Base-by-base conservation (phyloP, 2,113 vertebrate genomes). In the Hyperoodon ampullatus region DNA sequence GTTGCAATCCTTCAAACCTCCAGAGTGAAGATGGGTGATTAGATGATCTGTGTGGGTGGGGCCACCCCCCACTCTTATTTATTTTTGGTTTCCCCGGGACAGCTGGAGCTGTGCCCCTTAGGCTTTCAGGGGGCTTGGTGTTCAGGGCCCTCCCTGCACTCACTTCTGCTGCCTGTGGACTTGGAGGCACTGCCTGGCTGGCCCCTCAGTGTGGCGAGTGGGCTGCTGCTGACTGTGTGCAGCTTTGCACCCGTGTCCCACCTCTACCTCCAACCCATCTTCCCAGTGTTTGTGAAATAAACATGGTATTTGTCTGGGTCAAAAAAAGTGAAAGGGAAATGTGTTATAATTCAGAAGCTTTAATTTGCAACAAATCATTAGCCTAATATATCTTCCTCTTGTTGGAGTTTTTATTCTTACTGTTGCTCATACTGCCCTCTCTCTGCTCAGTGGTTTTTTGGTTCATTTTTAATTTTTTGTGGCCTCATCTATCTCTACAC, bases 21-120 rank as follows among this genome's bases (percentile, higher is more conserved):
- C n/a, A 99, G 99, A 99, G 99, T 99, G 99, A 99, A 99, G 99
- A 99, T 99, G 99, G 99, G 99, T 60, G 99, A 99, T 98, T 99
- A 99, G 98, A 90, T 61, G 82, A 61, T 93, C 91, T 63, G 53
- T 70, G 30, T 71, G 90, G 87, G 78, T 93, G 83, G 94, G 97
- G 87, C 98, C 90, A 97, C 95, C 97, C 97, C 98, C 97, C 97
- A 97, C 98, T 98, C 91, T 98, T 99, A 99, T 92, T 99, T 99
- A 99, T 99, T 99, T 98, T 98, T 98, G 97, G 95, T 98, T 98
- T 98, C 98, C 96, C 95, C 55, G 81, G 95, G 95, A 86, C 90
- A 92, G 97, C 97, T 97, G 97, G 97, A 97, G 95, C 94, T 95
- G 96, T 82, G 71, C 82, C 95, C 92, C 88, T 86, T 90, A 89